phyloP scores from a whole-genome alignment of 37 sponge, comb jelly and placozoan species.

The Chondrilla cf. caribensis region DNA sequence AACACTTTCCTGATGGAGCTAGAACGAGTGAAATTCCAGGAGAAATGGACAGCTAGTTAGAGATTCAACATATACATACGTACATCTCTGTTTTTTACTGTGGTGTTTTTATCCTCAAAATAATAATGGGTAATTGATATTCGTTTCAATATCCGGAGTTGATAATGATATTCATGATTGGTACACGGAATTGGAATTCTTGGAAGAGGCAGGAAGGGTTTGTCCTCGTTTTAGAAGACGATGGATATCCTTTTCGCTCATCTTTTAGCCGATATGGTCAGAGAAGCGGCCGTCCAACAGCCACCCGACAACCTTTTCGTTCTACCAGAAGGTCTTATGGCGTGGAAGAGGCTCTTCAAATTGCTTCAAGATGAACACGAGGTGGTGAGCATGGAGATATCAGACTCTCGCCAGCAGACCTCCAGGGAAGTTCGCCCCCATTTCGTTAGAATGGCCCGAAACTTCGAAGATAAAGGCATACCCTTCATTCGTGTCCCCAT shows the following conservation, averaged over 20 bases:
- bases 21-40: constrained; percentile 3
- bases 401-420: background rate
- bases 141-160: background rate
- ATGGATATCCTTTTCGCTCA: constrained; percentile 11
- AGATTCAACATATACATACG: no score
- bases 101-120: no score
- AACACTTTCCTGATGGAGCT: background rate
- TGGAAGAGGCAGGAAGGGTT: no score
- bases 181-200: background rate
- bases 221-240: no score
- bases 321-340: background rate
- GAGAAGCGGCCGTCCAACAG: background rate
- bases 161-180: background rate
- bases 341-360: constrained; percentile 5
- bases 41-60: background rate
- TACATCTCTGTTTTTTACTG: no score
- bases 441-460: background rate
- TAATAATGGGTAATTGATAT: no score
- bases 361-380: constrained; percentile 18
- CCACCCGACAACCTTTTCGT: constrained; percentile 15
- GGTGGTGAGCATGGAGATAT: constrained; percentile 10
- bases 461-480: constrained; percentile 12
- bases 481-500: constrained; percentile 20
- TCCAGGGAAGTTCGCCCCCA: constrained; percentile 6
- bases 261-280: background rate